Conservation (phyloP, 2,888 invertebrate genomes). For the Argyra leucocephala region DNA sequence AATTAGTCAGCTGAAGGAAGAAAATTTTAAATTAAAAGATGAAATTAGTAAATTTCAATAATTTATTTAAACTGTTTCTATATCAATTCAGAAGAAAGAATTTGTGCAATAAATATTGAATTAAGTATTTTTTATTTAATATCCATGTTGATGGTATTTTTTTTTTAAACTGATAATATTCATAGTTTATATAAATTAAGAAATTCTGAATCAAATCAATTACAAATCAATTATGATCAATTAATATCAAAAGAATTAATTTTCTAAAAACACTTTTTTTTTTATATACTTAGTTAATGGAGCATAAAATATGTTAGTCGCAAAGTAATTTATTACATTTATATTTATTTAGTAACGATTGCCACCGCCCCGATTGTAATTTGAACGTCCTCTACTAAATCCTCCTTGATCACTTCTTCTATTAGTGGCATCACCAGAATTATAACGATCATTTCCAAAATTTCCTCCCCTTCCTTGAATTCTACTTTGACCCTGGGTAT, state of each 20-base stretch:
- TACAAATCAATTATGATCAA: no score
- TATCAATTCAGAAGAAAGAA: neutral
- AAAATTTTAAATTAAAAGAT: neutral
- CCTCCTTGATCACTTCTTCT: neutral
- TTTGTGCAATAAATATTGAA: no score
- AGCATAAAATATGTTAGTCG: no score
- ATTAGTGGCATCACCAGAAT: neutral
- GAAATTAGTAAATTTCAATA: neutral
- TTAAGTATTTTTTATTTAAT: no score
- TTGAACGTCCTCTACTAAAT: neutral
- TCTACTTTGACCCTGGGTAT: neutral
- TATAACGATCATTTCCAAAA: neutral
- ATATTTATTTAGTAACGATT: neutral
- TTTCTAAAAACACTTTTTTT: no score
- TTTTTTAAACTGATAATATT: no score
- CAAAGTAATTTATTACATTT: no score
- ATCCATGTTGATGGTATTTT: neutral
- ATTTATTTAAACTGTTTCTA: neutral
- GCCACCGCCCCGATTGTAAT: constrained; percentile 1
- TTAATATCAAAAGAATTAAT: no score
- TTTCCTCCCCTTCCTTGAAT: neutral
- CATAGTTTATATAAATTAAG: no score
- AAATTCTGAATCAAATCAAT: no score
- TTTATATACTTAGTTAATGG: no score
- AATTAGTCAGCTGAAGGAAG: neutral